Base-by-base conservation (phyloP, 2,888 invertebrate species). In the Cheilosia grossa region DNA sequence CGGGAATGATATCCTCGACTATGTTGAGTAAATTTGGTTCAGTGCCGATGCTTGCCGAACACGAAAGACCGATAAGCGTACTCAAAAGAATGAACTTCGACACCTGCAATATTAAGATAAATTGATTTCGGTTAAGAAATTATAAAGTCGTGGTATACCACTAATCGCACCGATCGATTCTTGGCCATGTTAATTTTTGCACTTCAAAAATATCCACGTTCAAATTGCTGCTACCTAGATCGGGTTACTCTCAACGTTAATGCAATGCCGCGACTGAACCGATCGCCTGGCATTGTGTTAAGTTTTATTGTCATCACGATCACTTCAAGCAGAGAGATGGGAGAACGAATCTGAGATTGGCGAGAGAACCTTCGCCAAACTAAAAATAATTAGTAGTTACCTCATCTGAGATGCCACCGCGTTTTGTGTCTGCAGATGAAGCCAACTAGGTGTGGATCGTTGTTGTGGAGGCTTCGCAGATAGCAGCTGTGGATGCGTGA, bases 1-100 rank as follows among this genome's bases (percentile, higher is more conserved):
- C 89, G 13, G 87, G 87, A 73, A 91, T 91, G 7, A 90, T 87
- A 79, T 91, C 91, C 51, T 91, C 91, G 47, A 87, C 88, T 63
- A 91, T 89, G 21, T 88, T 87, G 1, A 72, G 30, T 2, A 86
- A 72, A 49, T 86, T 40, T 9, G 69, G 24, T 4, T 77, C 77
- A 1, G 33, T 30, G 4, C 15, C 40, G 9, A 69, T 56, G n/a
- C 54, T 72, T 15, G 81, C 75, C 6, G 80, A 70, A 13, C 21
- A 72, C 19, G 47, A 19, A 24, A 77, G 13, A 9, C 53, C 67
- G 37, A 77, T 33, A 2, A 85, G 30, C 15, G 75, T 61, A 37
- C 66, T 56, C 58, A 81, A 56, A 17, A 85, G 27, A 37, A 85
- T 51, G 24, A 61, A 81, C 51, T 72, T 85, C n/a, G 75, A 61